Conservation (phyloP, 2,888 invertebrate genomes). For the Germaria angustata region DNA sequence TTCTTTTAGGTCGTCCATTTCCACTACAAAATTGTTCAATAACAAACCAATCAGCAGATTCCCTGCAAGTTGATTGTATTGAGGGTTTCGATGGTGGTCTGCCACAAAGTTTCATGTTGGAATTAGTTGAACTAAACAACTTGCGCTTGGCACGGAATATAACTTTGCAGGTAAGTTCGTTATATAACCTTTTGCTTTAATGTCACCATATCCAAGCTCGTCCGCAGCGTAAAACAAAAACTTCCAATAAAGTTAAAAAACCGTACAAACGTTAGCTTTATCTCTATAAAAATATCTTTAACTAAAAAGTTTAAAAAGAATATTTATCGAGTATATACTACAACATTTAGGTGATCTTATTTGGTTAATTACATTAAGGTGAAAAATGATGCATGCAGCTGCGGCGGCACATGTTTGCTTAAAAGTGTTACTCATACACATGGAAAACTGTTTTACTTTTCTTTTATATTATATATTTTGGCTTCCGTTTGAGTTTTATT, state of each 20-base stretch:
- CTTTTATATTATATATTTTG: not conserved
- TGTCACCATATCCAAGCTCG: not conserved
- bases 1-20: slow-evolving; percentile 88
- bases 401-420: not conserved
- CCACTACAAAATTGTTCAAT: slow-evolving; percentile 93
- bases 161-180: slow-evolving; percentile 76
- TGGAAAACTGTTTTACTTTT: slow-evolving; percentile 23
- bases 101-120: slow-evolving; percentile 92
- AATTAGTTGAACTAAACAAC: slow-evolving; percentile 87
- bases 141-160: slow-evolving; percentile 81
- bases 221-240: not conserved
- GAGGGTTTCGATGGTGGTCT: slow-evolving; percentile 94
- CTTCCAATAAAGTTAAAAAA: not conserved
- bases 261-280: not conserved
- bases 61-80: slow-evolving; percentile 90
- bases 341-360: slow-evolving; percentile 4
- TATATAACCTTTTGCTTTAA: not conserved
- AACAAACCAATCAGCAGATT: slow-evolving; percentile 91
- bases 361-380: slow-evolving; percentile 47
- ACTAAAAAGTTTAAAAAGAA: not conserved
- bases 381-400: slow-evolving; percentile 5
- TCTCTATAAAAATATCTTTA: not conserved
- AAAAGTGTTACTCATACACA: not conserved
- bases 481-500: not conserved
- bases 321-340: not conserved